Evolutionary conservation across 2,888 invertebrate species (phyloP).

Genomic region (Taenaris catops): DNA sequence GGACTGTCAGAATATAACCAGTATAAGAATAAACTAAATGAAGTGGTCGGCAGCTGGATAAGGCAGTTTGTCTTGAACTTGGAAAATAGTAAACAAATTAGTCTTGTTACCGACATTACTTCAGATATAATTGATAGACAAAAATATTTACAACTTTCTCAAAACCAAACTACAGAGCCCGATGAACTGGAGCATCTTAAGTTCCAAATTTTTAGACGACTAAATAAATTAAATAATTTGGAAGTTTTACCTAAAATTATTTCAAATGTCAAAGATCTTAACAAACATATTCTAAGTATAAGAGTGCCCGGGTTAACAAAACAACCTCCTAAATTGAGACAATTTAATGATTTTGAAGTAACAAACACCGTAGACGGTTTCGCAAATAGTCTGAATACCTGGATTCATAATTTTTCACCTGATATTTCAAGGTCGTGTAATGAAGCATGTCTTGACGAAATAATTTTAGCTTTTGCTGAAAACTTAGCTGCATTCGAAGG

Average conservation of each 20-base stretch:
- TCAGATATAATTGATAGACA: constrained; percentile 17
- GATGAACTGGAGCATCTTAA: constrained; percentile 22
- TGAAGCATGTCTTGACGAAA: constrained; percentile 1
- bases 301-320: constrained; percentile 2
- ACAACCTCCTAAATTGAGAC: neutral
- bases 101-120: constrained; percentile 13
- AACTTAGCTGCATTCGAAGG: constrained; percentile 3
- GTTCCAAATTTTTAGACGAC: constrained; percentile 20
- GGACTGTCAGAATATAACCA: constrained; percentile 1
- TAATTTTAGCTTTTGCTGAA: constrained; percentile 8
- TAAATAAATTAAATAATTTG: constrained; percentile 6
- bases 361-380: neutral
- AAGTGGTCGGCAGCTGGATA: constrained; percentile 13
- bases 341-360: neutral
- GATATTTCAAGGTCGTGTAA: neutral
- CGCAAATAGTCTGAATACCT: constrained; percentile 6
- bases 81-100: constrained; percentile 3
- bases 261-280: constrained; percentile 9
- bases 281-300: constrained; percentile 2
- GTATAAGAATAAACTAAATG: constrained; percentile 9
- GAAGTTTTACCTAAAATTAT: constrained; percentile 11
- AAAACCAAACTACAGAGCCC: constrained; percentile 1
- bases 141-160: constrained; percentile 20
- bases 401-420: constrained; percentile 8
- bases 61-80: constrained; percentile 3